Percentiles rank a stretch among this genome's conserved stretches.
phyloP scores from a whole-genome alignment of 1,140 invertebrate genomes.

The Drosophila punjabiensis region DNA sequence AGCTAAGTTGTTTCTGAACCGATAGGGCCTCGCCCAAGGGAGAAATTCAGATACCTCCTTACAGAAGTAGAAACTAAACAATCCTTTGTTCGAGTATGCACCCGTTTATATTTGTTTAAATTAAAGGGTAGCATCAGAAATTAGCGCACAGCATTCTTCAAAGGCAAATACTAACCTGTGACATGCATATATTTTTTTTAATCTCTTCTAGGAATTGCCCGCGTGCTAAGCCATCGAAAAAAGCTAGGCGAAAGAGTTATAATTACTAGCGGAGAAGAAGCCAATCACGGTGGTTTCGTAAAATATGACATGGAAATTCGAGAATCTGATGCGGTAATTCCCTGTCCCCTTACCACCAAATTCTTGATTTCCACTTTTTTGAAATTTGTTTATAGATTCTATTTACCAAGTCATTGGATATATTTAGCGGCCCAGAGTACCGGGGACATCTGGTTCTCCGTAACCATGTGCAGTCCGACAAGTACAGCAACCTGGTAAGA shows the following conservation, averaged over 20 bases:
- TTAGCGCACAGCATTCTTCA: not conserved
- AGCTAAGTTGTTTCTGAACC: not conserved
- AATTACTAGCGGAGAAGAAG: slow-evolving; percentile 72
- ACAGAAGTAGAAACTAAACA: not conserved
- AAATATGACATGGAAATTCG: slow-evolving; percentile 84
- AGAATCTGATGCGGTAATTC: slow-evolving; percentile 74
- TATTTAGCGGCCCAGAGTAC: slow-evolving; percentile 81
- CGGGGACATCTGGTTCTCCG: slow-evolving; percentile 71
- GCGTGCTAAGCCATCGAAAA: slow-evolving; percentile 61
- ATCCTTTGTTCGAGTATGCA: too few species aligned
- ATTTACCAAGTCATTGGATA: slow-evolving; percentile 76
- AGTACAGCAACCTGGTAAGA: slow-evolving; percentile 80
- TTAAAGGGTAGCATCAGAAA: not conserved
- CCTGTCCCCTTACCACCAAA: not conserved
- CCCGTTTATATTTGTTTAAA: too few species aligned
- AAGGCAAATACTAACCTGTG: not conserved
- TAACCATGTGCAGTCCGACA: slow-evolving; percentile 83
- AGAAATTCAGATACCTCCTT: not conserved
- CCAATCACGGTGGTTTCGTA: slow-evolving; percentile 59
- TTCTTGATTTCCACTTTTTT: slow-evolving; percentile 5
- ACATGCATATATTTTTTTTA: slow-evolving; percentile 2
- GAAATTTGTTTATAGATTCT: slow-evolving; percentile 61
- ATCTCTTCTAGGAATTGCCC: slow-evolving; percentile 65
- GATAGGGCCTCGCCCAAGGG: not conserved
- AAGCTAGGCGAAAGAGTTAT: slow-evolving; percentile 78